Evolutionary conservation across 2,113 vertebrate genomes (phyloP).

Genomic region (Pleuronectes platessa): DNA sequence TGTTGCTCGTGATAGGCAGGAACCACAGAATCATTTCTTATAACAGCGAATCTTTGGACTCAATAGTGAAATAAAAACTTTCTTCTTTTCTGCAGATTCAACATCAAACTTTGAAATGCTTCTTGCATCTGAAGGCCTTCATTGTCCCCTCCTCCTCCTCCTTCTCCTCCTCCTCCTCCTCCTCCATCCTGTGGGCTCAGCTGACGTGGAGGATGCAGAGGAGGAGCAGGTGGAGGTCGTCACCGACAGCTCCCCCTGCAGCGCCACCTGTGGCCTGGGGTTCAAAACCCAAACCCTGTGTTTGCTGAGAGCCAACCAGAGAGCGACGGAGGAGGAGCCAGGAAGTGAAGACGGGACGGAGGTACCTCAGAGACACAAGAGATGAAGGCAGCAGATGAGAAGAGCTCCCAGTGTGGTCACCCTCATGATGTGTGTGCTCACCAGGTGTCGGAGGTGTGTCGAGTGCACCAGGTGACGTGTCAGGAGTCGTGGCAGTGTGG

Average conservation of each 20-base stretch:
- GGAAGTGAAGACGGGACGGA: not conserved
- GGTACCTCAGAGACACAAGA: not conserved
- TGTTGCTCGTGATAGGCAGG: no score
- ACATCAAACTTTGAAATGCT: conserved; percentile 12
- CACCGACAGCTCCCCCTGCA: conserved; percentile 82
- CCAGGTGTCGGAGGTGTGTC: conserved; percentile 56
- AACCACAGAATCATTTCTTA: no score
- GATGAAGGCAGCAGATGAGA: not conserved
- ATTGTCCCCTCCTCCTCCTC: not conserved
- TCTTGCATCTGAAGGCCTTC: not conserved
- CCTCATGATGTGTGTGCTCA: not conserved
- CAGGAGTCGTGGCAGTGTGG: conserved; percentile 85
- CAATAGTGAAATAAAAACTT: not conserved
- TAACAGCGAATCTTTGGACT: not conserved
- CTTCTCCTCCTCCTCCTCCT: conserved; percentile 41
- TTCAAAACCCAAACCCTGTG: conserved; percentile 83
- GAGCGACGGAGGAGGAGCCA: conserved; percentile 26
- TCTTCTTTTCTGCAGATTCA: not conserved
- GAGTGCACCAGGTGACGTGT: conserved; percentile 70
- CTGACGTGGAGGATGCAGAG: conserved; percentile 37
- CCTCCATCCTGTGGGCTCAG: not conserved
- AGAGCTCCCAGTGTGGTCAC: no score
- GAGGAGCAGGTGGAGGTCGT: conserved; percentile 51
- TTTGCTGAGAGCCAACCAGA: conserved; percentile 46
- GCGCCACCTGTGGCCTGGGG: conserved; percentile 89